Percentiles rank a stretch among this genome's conserved stretches.
These are phyloP conservation scores for Philaethria dido DNA, from an alignment of 2,888 invertebrate genomes.

Conservation along the genomic window DNA sequence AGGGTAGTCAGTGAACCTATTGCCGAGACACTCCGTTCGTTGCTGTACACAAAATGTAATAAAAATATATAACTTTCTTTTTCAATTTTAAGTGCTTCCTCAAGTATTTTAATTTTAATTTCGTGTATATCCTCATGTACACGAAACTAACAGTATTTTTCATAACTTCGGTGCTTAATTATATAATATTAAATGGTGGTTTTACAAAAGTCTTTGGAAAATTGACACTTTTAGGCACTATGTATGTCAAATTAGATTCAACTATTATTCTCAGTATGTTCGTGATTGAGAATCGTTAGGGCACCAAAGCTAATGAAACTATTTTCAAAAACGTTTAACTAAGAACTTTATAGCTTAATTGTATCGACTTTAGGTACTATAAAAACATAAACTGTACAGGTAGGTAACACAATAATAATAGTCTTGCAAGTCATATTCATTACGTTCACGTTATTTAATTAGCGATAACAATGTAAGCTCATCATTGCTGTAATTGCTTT, in stretches of 20 bases:
- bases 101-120: too few relatives aligned
- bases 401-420: not conserved
- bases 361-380: slow-evolving; percentile 12
- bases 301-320: not conserved
- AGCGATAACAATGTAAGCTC: not conserved
- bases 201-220: not conserved
- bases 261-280: slow-evolving; percentile 44
- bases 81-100: too few relatives aligned
- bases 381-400: not conserved
- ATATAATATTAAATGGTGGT: too few relatives aligned
- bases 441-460: not conserved
- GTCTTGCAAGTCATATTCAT: not conserved
- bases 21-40: too few relatives aligned
- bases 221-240: not conserved
- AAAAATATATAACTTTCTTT: too few relatives aligned
- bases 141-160: too few relatives aligned
- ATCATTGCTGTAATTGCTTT: not conserved
- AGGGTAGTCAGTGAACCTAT: too few relatives aligned
- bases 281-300: slow-evolving; percentile 44
- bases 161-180: too few relatives aligned
- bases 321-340: slow-evolving; percentile 27
- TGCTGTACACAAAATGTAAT: too few relatives aligned
- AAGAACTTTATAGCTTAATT: slow-evolving; percentile 17
- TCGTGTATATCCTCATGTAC: too few relatives aligned
- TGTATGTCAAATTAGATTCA: slow-evolving; percentile 46